Evolutionary conservation across 1,140 invertebrate genomes (phyloP), one percentile per base, ranked within the genome.

Genomic region (Meloidogyne hapla): DNA sequence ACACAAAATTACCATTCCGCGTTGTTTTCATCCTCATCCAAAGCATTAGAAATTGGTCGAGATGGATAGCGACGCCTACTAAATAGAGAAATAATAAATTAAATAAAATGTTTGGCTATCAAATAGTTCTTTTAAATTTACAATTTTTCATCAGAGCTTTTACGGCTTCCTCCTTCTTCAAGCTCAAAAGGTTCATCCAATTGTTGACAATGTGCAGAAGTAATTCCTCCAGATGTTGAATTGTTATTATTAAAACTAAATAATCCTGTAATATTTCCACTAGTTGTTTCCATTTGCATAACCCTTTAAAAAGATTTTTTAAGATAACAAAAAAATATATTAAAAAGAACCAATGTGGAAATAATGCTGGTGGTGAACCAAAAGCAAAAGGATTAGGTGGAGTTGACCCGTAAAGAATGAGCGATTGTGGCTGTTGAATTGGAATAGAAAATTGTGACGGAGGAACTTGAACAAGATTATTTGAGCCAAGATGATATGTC

Each of bases 1-100:
- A 40, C 38, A 18, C 8, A 70, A n/a, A 61, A 25, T 70, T 70
- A 70, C 69, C 69, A 70, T 70, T 66, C 67, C 18, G 68, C 42
- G 8, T 70, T 25, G 15, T 77, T 71, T 18, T 77, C 77, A n/a
- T 77, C 77, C 6, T 21, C 21, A 5, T 67, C 65, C 65, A 42
- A 42, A 1, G 18, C 23, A 33, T 33, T 33, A 28, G 62, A 62
- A n/a, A 56, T 74, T 56, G 71, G 15, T 13, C 65, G 66, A 67
- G 71, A 74, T 23, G 69, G 61, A 10, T 70, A 61, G 1, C 69
- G 40, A 48, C n/a, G 61, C 18, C 61, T 70, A 23, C 28, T 45
- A 67, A 25, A 67, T n/a, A 42, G 18, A n/a, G 6, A 40, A 18
- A 42, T 25, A 38, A 69, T 68, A n/a, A n/a, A n/a, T n/a, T n/a